These are phyloP conservation scores for Chamaetylas fuelleborni DNA, from an alignment of 2,113 vertebrate species.

Conservation along the genomic window DNA sequence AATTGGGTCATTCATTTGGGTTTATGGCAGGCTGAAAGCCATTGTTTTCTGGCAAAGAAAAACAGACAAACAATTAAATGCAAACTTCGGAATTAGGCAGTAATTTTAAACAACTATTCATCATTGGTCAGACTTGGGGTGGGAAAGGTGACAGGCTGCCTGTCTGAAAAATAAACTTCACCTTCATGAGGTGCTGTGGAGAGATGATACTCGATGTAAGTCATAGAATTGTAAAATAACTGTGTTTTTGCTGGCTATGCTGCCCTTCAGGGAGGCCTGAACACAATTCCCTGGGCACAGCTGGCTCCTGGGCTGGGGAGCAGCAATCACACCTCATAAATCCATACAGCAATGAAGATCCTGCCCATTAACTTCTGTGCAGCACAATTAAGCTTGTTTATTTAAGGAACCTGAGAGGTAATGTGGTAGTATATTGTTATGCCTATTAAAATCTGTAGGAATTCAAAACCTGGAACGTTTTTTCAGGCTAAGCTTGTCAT, in stretches of 20 bases:
- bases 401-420: not conserved
- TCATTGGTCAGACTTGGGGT: not conserved
- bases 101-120: not conserved
- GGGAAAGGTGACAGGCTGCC: not conserved
- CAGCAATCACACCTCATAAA: not conserved
- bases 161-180: not conserved
- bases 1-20: not conserved
- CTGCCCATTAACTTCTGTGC: not conserved
- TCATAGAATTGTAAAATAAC: not conserved
- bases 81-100: not conserved
- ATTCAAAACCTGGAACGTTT: not conserved
- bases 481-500: not conserved
- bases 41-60: constrained; percentile 7
- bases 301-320: not conserved
- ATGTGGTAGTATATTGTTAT: not conserved
- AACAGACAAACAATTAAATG: constrained; percentile 37
- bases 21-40: not conserved
- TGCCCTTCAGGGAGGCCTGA: not conserved
- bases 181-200: rapidly evolving
- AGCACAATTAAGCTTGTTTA: not conserved
- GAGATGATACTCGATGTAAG: not conserved
- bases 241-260: not conserved
- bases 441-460: not conserved
- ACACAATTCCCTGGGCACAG: not conserved
- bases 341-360: not conserved